Evolutionary conservation across 2,113 vertebrate species (phyloP).

Genomic region (Chloebia gouldiae): DNA sequence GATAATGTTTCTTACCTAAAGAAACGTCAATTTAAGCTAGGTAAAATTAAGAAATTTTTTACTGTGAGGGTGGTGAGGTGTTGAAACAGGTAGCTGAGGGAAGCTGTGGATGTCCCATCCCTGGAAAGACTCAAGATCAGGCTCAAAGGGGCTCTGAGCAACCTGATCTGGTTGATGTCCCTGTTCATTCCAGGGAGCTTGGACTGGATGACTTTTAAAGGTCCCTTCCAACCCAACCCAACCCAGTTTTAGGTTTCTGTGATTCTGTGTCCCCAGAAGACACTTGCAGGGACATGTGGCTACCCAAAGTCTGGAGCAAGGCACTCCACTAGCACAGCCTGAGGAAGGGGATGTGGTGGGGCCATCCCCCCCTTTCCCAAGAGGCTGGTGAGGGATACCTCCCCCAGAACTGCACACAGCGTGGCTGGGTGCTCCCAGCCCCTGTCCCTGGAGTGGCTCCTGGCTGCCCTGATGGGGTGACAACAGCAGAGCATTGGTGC

Average conservation of each 20-base stretch:
- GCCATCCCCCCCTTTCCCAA: not conserved
- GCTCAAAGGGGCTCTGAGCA: not conserved
- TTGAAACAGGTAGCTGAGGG: not conserved
- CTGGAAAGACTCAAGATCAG: not conserved
- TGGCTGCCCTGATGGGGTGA: not conserved
- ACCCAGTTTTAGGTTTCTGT: not conserved
- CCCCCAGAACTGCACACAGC: fast-evolving
- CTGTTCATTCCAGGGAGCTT: not conserved
- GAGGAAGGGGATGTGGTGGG: not conserved
- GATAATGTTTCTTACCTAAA: not conserved
- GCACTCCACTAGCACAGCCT: not conserved
- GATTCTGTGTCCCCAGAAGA: not conserved
- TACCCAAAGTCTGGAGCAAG: not conserved
- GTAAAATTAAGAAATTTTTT: not conserved
- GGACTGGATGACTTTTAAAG: not conserved
- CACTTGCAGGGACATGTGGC: not conserved
- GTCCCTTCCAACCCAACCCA: not conserved
- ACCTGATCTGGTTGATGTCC: not conserved
- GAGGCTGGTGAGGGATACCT: not conserved
- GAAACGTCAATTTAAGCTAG: not conserved
- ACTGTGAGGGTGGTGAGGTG: not conserved
- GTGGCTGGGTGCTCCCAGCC: not conserved
- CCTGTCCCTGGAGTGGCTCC: not conserved
- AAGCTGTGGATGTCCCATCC: not conserved
- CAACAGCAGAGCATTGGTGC: not conserved